A percentile compares a stretch with the other conserved stretches of the same genome.
Evolutionary conservation across 2,113 vertebrate species (phyloP).

Genomic region (Macheiramphus alcinus): DNA sequence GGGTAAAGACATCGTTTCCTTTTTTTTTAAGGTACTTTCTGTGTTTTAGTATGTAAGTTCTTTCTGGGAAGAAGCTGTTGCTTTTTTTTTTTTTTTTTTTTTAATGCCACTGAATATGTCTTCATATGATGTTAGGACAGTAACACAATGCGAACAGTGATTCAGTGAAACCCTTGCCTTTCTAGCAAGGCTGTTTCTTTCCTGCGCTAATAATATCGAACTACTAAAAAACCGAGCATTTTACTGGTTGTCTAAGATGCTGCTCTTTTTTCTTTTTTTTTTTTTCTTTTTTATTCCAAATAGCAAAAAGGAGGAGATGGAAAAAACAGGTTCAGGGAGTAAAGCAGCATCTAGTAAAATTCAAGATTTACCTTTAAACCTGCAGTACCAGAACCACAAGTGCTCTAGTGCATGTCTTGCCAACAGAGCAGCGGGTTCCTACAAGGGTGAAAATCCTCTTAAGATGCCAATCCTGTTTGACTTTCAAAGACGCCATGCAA

Average conservation of each 20-base stretch:
- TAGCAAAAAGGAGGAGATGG: slow-evolving; percentile 26
- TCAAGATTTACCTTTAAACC: background rate
- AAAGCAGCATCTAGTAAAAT: background rate
- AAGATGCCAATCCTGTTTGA: slow-evolving; percentile 80
- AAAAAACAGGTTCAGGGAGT: background rate
- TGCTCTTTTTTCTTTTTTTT: background rate
- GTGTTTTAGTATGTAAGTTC: background rate
- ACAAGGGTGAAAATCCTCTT: slow-evolving; percentile 84
- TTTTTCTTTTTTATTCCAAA: background rate
- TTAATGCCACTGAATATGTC: background rate
- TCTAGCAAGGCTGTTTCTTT: background rate
- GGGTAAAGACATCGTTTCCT: rapidly evolving
- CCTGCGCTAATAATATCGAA: background rate
- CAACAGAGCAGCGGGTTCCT: slow-evolving; percentile 35
- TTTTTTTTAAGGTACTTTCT: background rate
- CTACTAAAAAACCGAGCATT: background rate
- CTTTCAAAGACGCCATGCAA: slow-evolving; percentile 82
- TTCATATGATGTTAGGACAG: background rate
- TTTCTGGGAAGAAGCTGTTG: background rate
- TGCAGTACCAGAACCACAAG: slow-evolving; percentile 54
- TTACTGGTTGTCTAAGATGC: background rate
- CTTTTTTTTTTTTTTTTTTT: background rate
- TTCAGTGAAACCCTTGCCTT: background rate
- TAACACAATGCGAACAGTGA: background rate
- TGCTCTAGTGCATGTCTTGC: slow-evolving; percentile 80